Percentiles rank a stretch among this genome's conserved stretches.
phyloP scores from a whole-genome alignment of 2,113 vertebrate genomes.

The Hymenochirus boettgeri region DNA sequence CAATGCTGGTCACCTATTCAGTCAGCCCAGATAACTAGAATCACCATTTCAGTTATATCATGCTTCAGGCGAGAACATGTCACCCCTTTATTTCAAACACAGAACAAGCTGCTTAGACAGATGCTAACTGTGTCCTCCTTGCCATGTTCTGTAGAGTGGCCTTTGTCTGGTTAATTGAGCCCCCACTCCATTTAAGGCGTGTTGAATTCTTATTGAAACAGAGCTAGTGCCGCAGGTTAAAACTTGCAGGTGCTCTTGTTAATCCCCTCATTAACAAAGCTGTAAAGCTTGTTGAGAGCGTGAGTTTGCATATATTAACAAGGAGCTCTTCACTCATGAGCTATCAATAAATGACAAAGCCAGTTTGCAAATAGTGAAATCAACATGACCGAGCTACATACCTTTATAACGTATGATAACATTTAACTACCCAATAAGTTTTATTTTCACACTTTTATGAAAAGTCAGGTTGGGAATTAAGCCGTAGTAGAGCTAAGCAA shows the following conservation, averaged over 20 bases:
- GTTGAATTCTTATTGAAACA: slow-evolving; percentile 97
- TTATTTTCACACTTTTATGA: slow-evolving; percentile 57
- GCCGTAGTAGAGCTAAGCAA: slow-evolving; percentile 36
- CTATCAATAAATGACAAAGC: slow-evolving; percentile 73
- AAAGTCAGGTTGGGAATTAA: slow-evolving; percentile 45
- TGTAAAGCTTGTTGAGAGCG: slow-evolving; percentile 83
- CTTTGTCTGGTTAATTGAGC: slow-evolving; percentile 98
- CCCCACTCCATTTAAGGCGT: slow-evolving; percentile 91
- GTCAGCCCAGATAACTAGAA: slow-evolving; percentile 73
- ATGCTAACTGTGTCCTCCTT: slow-evolving; percentile 81
- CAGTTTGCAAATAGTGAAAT: slow-evolving; percentile 77
- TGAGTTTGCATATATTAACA: slow-evolving; percentile 97
- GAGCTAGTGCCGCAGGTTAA: slow-evolving; percentile 98
- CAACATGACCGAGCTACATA: slow-evolving; percentile 68
- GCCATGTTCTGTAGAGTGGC: slow-evolving; percentile 79
- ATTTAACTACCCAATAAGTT: slow-evolving; percentile 68
- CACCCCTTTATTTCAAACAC: slow-evolving; percentile 81
- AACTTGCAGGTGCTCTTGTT: slow-evolving; percentile 91
- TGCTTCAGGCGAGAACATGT: slow-evolving; percentile 77
- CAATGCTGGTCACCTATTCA: slow-evolving; percentile 74
- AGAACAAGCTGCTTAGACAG: slow-evolving; percentile 86
- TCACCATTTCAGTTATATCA: slow-evolving; percentile 76
- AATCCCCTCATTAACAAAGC: slow-evolving; percentile 94
- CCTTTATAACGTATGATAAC: slow-evolving; percentile 58
- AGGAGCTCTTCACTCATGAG: slow-evolving; percentile 76